Evolutionary conservation across 1,140 invertebrate genomes (phyloP), one percentile per base, ranked within the genome.

Genomic region (Drosophila athabasca): DNA sequence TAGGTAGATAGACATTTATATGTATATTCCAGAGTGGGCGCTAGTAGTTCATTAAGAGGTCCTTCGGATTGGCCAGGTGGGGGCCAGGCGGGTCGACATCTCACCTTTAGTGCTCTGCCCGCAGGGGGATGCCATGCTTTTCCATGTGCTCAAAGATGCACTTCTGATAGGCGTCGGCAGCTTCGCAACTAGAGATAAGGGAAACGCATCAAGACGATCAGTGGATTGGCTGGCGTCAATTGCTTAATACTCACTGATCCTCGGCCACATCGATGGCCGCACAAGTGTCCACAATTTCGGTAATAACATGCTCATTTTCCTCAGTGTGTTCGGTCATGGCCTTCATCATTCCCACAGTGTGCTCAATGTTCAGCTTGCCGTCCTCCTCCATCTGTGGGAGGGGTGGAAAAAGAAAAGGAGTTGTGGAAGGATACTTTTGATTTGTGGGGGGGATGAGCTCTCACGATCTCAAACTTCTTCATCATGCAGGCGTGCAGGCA

Each of bases 391-490:
- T 75, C 89, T 90, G 31, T 31, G 31, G 8, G 2, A 26, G 24
- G 4, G 24, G 24, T 26, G 24, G 7, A 8, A 35, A 4, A 35
- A 35, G 35, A 6, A 35, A 39, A n/a, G 13, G 8, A 35, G 6
- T 31, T 31, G 3, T 11, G 11, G 41, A 44, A 24, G 4, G 8
- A 39, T 15, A 44, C 6, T 13, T 2, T 46, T 3, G 11, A 5
- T 3, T 29, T 17, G 0, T 3, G 9, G 1, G 9, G n/a, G n/a
- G 4, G 13, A 9, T 9, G 13, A 50, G 17, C 6, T 75, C 85
- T 57, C 61, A 91, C 90, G 19, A 90, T 71, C n/a, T 76, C 29
- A n/a, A 81, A 81, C 62, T 91, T 91, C 60, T 90, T 87, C 85
- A 90, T 73, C 19, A 90, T 48, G 29, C 90, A 90, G 43, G 85